Percentiles rank a stretch among this genome's conserved stretches.
These are phyloP conservation scores for Chromis chromis DNA, from an alignment of 2,797 vertebrate species.

Conservation along the genomic window DNA sequence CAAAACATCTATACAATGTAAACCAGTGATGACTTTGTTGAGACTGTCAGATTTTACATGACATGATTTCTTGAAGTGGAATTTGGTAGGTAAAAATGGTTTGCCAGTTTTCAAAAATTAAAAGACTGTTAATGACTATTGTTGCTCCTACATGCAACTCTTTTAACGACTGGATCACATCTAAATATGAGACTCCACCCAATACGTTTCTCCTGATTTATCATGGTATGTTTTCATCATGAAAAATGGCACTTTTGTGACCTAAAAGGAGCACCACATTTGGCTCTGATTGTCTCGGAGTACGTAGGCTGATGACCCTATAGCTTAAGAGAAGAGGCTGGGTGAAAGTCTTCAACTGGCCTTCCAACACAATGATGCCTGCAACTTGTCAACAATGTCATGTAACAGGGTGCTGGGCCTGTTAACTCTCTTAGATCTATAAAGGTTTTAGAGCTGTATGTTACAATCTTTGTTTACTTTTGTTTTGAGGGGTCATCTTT, in stretches of 20 bases:
- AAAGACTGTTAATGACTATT: neutral
- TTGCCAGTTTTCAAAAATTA: neutral
- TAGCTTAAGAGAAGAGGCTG: slow-evolving; percentile 16
- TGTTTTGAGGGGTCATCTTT: slow-evolving; percentile 6
- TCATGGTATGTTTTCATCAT: too few species aligned
- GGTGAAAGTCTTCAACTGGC: slow-evolving; percentile 25
- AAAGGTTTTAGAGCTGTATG: slow-evolving; percentile 4
- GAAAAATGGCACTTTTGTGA: neutral
- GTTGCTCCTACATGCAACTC: neutral
- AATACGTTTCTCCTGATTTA: neutral
- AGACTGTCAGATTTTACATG: slow-evolving; percentile 9
- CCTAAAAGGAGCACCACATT: slow-evolving; percentile 38
- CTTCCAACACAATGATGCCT: slow-evolving; percentile 23
- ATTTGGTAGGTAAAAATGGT: neutral
- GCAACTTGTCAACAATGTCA: slow-evolving; percentile 53
- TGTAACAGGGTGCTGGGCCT: slow-evolving; percentile 33
- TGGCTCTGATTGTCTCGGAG: slow-evolving; percentile 34
- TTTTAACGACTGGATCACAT: neutral
- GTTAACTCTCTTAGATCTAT: slow-evolving; percentile 9
- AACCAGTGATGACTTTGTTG: neutral
- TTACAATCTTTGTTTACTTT: slow-evolving; percentile 11
- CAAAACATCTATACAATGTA: neutral
- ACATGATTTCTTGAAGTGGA: slow-evolving; percentile 3
- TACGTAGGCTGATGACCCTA: neutral
- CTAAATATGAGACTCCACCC: neutral